Base-by-base conservation (phyloP, 2,113 vertebrate genomes). In the Tretioscincus oriximinensis region DNA sequence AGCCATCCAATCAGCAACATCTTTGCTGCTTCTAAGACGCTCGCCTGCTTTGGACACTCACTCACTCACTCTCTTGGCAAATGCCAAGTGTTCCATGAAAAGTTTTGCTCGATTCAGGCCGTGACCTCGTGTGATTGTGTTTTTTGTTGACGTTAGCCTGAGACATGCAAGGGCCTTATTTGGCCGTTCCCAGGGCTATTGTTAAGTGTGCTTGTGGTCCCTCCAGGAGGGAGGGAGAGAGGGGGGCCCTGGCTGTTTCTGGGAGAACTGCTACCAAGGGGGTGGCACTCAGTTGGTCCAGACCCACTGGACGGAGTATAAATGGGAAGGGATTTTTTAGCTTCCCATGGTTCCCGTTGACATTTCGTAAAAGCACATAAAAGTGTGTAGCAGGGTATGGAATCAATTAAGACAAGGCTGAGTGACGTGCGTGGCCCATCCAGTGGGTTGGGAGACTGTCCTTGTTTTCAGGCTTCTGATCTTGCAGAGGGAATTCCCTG, bases 401-500 rank as follows among this genome's bases (percentile, higher is more conserved):
- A 76, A 81, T 76, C 69, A 76, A 74, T 82, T 73, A 77, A 61
- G 67, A 83, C 86, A 74, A 5, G 69, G 47, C 21, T 5, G 64
- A 76, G 67, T 24, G n/a, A 69, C 67, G 87, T 73, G 51, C 71
- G 51, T 77, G 70, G 47, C 81, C 76, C 69, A 63, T 61, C 61
- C 45, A 26, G 68, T 88, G 3, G 78, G 84, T 12, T 26, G 81
- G 77, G 86, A 81, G 65, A 58, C 14, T 9, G 5, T 1, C 0
- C 73, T 90, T 79, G 74, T 90, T 87, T 18, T 45, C 86, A 87
- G 65, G 41, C 70, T 78, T 29, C 47, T 63, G 5, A 73, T n/a
- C 28, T 0, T 12, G 81, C 87, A 54, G 78, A 91, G 93, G 95
- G 94, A 92, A 92, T 93, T 92, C 95, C 95, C 80, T 88, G 5